These are phyloP conservation scores for Musca domestica DNA, from an alignment of 1,140 invertebrate genomes.

Conservation along the genomic window DNA sequence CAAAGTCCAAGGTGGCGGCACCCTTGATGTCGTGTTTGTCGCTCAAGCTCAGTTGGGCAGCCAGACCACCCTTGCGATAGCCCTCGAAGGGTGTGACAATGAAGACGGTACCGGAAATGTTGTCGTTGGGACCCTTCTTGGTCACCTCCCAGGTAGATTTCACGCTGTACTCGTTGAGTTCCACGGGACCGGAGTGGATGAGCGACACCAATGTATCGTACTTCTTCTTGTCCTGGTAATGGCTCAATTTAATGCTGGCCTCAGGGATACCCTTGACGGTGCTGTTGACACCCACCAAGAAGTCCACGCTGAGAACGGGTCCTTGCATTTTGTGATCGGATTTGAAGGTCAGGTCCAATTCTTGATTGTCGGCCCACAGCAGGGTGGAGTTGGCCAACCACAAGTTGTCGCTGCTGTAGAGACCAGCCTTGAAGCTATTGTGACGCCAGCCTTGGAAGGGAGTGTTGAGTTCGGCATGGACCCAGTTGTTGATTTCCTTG, in stretches of 20 bases:
- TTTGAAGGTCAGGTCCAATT: conserved; percentile 57
- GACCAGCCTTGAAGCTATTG: conserved; percentile 60
- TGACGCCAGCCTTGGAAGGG: conserved; percentile 73
- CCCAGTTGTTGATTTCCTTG: conserved; percentile 55
- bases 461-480: conserved; percentile 61
- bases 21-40: conserved; percentile 63
- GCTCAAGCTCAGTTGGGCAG: conserved; percentile 63
- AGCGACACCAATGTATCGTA: conserved; percentile 58
- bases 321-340: conserved; percentile 53
- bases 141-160: conserved; percentile 60
- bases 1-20: conserved; percentile 65
- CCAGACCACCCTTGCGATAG: conserved; percentile 64
- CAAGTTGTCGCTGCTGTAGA: conserved; percentile 44
- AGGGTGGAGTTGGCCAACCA: conserved; percentile 50
- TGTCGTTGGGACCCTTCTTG: conserved; percentile 51
- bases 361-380: conserved; percentile 62
- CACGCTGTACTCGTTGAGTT: conserved; percentile 56
- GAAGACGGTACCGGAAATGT: conserved; percentile 60
- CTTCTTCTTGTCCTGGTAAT: conserved; percentile 56
- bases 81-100: conserved; percentile 62
- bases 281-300: conserved; percentile 59
- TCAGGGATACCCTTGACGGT: conserved; percentile 60
- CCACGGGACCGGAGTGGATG: conserved; percentile 41
- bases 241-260: conserved; percentile 58
- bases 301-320: conserved; percentile 53